These are phyloP conservation scores for Idaea aversata DNA, from an alignment of 2,888 invertebrate genomes.

Conservation along the genomic window DNA sequence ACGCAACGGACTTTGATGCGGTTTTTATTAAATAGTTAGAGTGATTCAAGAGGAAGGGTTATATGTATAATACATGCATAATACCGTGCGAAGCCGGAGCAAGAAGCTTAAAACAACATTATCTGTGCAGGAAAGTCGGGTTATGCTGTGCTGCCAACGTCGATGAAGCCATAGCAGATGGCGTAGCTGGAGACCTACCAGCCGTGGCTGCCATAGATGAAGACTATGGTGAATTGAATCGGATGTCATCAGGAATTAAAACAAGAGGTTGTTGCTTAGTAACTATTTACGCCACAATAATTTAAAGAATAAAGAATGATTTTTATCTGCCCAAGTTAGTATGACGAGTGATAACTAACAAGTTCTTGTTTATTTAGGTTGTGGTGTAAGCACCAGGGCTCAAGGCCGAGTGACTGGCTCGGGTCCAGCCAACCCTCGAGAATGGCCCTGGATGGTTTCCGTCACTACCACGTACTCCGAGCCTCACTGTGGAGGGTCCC, in stretches of 20 bases:
- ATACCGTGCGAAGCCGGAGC: too few relatives aligned
- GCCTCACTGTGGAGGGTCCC: conserved; percentile 89
- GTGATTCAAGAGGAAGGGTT: too few relatives aligned
- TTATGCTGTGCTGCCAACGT: conserved; percentile 86
- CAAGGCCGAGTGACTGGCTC: conserved; percentile 82
- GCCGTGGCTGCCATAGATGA: conserved; percentile 74
- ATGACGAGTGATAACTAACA: conserved; percentile 36
- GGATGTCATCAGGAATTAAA: not conserved
- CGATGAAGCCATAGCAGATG: conserved; percentile 49
- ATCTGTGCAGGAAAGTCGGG: conserved; percentile 76
- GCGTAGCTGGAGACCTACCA: conserved; percentile 77
- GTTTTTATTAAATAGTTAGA: too few relatives aligned
- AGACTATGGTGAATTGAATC: conserved; percentile 51
- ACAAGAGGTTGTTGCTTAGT: not conserved
- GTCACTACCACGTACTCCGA: conserved; percentile 81
- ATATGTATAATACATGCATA: too few relatives aligned
- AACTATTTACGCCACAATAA: too few relatives aligned
- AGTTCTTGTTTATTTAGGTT: conserved; percentile 54
- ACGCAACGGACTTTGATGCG: too few relatives aligned
- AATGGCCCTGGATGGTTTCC: conserved; percentile 94
- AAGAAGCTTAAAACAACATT: not conserved
- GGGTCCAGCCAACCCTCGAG: conserved; percentile 82
- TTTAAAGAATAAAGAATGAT: too few relatives aligned
- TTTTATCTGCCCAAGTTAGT: too few relatives aligned
- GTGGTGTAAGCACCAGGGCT: conserved; percentile 77